Evolutionary conservation across 2,797 vertebrate species (phyloP), one percentile per base, ranked within the genome.

Genomic region (Gouania willdenowi): DNA sequence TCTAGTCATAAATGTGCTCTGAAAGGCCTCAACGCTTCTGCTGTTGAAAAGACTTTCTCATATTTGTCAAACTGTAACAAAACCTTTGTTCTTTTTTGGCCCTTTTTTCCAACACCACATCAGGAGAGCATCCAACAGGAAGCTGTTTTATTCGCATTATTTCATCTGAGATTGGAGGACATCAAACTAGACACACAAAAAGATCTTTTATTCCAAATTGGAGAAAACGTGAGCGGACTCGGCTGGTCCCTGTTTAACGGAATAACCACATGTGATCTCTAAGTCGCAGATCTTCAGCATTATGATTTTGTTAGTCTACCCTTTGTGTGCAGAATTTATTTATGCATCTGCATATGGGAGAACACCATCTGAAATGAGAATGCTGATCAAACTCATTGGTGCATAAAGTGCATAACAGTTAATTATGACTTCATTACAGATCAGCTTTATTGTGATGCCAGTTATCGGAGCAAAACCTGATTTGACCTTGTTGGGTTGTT

Each of bases 1-100:
- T n/a, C n/a, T n/a, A n/a, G n/a, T n/a, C n/a, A n/a, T n/a, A 76
- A 83, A 75, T 81, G 59, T 49, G 57, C 55, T 77, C 52, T 42
- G 51, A 66, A 72, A 60, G 69, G n/a, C n/a, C n/a, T n/a, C n/a
- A 76, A 67, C 42, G 64, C 55, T 43, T 51, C 40, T 32, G 41
- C 34, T 42, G 27, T 65, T 61, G 14, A 14, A 53, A 79, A 68
- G 70, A 37, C 54, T 17, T 21, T 19, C n/a, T n/a, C n/a, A n/a
- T n/a, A n/a, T n/a, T n/a, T n/a, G n/a, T n/a, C n/a, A n/a, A n/a
- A n/a, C n/a, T n/a, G n/a, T n/a, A n/a, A n/a, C n/a, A n/a, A n/a
- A n/a, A n/a, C n/a, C n/a, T n/a, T n/a, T n/a, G n/a, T n/a, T n/a
- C n/a, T n/a, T n/a, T n/a, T n/a, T n/a, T n/a, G n/a, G n/a, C n/a